Evolutionary conservation across 2,888 invertebrate species (phyloP).

Genomic region (Athalia cordata): DNA sequence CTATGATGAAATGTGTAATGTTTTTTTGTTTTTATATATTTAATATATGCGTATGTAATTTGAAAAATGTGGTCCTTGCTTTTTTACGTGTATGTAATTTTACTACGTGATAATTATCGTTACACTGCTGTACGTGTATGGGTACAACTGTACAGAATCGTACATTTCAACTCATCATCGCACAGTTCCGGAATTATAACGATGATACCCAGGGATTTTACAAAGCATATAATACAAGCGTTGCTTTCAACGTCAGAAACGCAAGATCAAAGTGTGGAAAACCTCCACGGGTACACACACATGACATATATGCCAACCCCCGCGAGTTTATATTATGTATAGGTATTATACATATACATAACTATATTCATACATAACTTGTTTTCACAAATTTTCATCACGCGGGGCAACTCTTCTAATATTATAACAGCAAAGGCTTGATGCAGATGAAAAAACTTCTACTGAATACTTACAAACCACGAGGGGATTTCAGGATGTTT

Average conservation of each 20-base stretch:
- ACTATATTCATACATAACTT: no score
- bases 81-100: no score
- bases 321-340: no score
- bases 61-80: no score
- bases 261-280: slow-evolving; percentile 24
- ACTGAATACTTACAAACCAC: not conserved
- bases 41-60: no score
- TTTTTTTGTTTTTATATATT: no score
- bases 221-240: not conserved
- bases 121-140: no score
- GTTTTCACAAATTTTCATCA: not conserved
- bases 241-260: not conserved
- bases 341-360: no score
- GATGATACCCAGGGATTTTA: not conserved
- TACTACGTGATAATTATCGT: no score
- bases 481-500: not conserved
- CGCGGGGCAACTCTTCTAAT: slow-evolving; percentile 10
- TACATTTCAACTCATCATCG: not conserved
- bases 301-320: not conserved
- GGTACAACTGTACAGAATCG: no score
- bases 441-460: slow-evolving; percentile 2
- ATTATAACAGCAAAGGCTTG: slow-evolving; percentile 1
- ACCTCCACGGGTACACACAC: not conserved
- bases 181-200: not conserved
- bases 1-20: no score